Evolutionary conservation across 2,888 invertebrate species (phyloP).

Genomic region (Parascotia fuliginaria): DNA sequence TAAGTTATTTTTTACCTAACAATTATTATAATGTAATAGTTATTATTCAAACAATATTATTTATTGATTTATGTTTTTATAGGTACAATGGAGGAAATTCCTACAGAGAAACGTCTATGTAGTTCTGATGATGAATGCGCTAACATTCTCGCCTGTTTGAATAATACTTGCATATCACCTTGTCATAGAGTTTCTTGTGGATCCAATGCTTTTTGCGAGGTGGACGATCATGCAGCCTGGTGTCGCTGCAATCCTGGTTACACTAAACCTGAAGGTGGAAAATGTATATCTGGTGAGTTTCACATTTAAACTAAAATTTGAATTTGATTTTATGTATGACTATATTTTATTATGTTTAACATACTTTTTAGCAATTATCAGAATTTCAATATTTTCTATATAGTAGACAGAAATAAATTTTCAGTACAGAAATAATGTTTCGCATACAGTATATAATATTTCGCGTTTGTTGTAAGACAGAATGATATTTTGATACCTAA

Average conservation of each 20-base stretch:
- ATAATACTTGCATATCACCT: slow-evolving; percentile 92
- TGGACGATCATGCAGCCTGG: slow-evolving; percentile 95
- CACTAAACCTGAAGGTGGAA: slow-evolving; percentile 91
- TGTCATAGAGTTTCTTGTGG: slow-evolving; percentile 93
- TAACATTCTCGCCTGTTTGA: slow-evolving; percentile 91
- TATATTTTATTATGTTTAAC: too few species aligned
- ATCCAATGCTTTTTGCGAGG: slow-evolving; percentile 93
- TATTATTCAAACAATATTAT: neutral
- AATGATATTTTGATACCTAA: too few species aligned
- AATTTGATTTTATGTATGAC: too few species aligned
- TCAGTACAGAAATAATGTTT: too few species aligned
- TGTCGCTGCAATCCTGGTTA: slow-evolving; percentile 95
- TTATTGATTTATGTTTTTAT: slow-evolving; percentile 1
- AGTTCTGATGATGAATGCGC: slow-evolving; percentile 91
- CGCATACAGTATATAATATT: too few species aligned
- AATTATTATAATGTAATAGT: neutral
- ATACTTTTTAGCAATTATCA: too few species aligned
- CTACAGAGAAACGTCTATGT: slow-evolving; percentile 89
- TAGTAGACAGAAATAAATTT: too few species aligned
- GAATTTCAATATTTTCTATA: too few species aligned
- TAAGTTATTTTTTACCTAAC: slow-evolving; percentile 64
- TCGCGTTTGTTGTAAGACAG: too few species aligned
- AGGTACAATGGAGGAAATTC: slow-evolving; percentile 69
- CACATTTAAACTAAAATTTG: too few species aligned
- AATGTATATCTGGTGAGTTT: slow-evolving; percentile 92